Conservation (phyloP, 2,888 invertebrate species). For the Exephanes ischioxanthus region DNA sequence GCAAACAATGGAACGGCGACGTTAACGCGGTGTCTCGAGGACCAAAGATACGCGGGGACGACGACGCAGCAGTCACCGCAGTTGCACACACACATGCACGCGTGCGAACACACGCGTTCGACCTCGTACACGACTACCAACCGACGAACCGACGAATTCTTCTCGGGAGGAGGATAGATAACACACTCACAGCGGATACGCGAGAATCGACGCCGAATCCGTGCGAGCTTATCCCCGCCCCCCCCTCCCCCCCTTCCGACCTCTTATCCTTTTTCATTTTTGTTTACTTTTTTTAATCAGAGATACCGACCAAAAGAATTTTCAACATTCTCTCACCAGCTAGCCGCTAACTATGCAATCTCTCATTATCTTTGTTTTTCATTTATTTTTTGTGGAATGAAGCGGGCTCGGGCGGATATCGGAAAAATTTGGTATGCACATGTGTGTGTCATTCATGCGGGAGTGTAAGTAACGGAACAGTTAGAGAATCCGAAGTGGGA, state of each 20-base stretch:
- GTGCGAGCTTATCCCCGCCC: background rate
- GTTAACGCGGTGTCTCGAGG: background rate
- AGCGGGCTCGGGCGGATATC: too few species aligned
- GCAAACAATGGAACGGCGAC: background rate
- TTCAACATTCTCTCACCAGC: background rate
- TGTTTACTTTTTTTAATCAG: background rate
- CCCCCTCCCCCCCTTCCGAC: too few species aligned
- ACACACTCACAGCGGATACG: background rate
- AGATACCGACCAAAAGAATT: background rate
- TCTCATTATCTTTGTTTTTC: too few species aligned
- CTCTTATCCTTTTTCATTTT: background rate
- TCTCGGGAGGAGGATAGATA: background rate
- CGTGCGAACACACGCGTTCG: background rate
- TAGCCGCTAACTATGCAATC: too few species aligned
- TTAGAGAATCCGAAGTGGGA: too few species aligned
- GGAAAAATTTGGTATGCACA: too few species aligned
- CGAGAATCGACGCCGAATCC: slow-evolving; percentile 6
- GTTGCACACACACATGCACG: background rate
- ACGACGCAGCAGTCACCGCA: slow-evolving; percentile 23
- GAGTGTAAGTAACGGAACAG: too few species aligned
- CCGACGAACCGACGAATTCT: slow-evolving; percentile 1
- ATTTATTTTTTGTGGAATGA: too few species aligned
- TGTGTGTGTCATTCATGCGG: too few species aligned
- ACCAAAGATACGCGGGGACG: slow-evolving; percentile 15
- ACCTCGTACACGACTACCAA: background rate